A percentile compares a stretch with the other conserved stretches of the same genome.
phyloP scores from a whole-genome alignment of 2,113 vertebrate genomes.

The Enhydra lutris region DNA sequence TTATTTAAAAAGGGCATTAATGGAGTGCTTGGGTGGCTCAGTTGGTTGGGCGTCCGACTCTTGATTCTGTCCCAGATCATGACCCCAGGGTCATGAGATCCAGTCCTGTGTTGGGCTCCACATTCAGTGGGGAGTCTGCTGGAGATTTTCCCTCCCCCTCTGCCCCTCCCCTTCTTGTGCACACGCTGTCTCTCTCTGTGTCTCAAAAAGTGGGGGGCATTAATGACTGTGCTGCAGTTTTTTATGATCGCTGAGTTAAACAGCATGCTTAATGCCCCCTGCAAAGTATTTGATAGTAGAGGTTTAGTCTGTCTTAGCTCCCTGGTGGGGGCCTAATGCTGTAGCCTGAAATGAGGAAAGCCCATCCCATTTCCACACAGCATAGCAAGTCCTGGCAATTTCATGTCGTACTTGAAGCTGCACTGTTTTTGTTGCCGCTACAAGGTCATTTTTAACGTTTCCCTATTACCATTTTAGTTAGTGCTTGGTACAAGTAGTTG shows the following conservation, averaged over 20 bases:
- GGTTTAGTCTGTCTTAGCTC: neutral
- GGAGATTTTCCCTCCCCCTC: neutral
- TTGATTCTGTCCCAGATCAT: neutral
- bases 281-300: neutral
- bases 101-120: neutral
- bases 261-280: neutral
- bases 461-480: neutral
- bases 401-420: neutral
- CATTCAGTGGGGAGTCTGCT: neutral
- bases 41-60: neutral
- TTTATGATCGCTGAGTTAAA: neutral
- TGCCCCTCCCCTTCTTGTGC: neutral
- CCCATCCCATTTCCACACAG: fast-evolving
- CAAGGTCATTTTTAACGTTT: neutral
- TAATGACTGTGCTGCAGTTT: neutral
- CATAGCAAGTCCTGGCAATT: neutral
- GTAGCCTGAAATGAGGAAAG: no score
- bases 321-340: no score
- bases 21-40: neutral
- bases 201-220: neutral
- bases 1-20: neutral
- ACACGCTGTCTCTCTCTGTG: neutral
- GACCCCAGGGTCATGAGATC: neutral
- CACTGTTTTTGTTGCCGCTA: neutral
- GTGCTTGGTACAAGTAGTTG: neutral